These are phyloP conservation scores for Carabus problematicus DNA, from an alignment of 2,888 invertebrate species.

Conservation along the genomic window DNA sequence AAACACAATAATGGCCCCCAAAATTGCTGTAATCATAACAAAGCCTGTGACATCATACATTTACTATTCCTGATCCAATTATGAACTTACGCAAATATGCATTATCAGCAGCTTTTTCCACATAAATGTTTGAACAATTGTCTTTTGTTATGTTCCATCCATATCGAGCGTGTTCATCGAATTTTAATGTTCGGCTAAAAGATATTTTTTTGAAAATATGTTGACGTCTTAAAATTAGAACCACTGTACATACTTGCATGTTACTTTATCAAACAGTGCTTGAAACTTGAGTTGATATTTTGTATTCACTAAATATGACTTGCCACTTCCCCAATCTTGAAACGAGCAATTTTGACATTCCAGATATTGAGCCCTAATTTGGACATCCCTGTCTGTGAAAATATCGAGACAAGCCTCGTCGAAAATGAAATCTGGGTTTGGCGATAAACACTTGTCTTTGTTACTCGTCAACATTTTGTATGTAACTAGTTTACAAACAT, in stretches of 20 bases:
- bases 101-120: conserved; percentile 58
- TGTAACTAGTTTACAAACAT: too few relatives aligned
- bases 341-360: conserved; percentile 58
- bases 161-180: conserved; percentile 58
- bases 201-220: not conserved
- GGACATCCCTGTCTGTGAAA: conserved; percentile 49
- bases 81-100: conserved; percentile 57
- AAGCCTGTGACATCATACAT: conserved; percentile 25
- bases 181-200: conserved; percentile 52
- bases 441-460: conserved; percentile 50
- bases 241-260: conserved; percentile 36
- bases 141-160: conserved; percentile 55
- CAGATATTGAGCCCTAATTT: conserved; percentile 55
- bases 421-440: conserved; percentile 51
- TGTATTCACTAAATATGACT: conserved; percentile 55
- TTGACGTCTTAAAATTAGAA: conserved; percentile 1
- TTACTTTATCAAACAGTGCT: conserved; percentile 20
- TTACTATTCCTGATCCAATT: not conserved
- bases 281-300: conserved; percentile 54
- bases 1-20: conserved; percentile 58
- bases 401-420: conserved; percentile 59
- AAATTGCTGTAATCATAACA: conserved; percentile 54
- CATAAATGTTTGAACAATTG: conserved; percentile 53
- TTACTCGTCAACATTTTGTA: conserved; percentile 47
- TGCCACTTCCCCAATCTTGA: conserved; percentile 51